These are phyloP conservation scores for Drosophila monieri DNA, from an alignment of 2,888 invertebrate genomes.

Conservation along the genomic window DNA sequence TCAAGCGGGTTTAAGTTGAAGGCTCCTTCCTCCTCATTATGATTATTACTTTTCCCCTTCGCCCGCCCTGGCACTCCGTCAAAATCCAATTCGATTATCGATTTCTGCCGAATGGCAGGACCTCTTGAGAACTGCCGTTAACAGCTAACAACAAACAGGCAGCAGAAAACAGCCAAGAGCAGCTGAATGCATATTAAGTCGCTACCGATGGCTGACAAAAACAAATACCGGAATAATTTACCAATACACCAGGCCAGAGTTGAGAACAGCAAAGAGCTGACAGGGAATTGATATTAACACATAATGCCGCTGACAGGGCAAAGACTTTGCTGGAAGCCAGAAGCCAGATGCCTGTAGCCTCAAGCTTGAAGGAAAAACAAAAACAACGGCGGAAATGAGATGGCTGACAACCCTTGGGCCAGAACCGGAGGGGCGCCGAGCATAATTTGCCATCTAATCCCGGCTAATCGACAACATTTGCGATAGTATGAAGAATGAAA, in stretches of 20 bases:
- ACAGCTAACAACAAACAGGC: conserved; percentile 12
- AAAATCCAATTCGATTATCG: conserved; percentile 69
- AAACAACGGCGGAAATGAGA: conserved; percentile 59
- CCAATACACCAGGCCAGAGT: conserved; percentile 52
- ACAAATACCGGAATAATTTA: conserved; percentile 74
- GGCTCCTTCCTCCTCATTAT: conserved; percentile 57
- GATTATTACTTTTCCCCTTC: conserved; percentile 49
- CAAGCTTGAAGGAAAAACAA: neutral
- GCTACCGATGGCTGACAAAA: conserved; percentile 62
- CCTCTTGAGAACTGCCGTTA: conserved; percentile 42
- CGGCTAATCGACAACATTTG: conserved; percentile 78
- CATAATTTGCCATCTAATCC: conserved; percentile 78
- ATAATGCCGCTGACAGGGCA: conserved; percentile 73
- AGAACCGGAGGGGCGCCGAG: conserved; percentile 20
- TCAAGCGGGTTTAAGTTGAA: conserved; percentile 42
- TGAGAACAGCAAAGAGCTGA: conserved; percentile 17
- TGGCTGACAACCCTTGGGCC: conserved; percentile 43
- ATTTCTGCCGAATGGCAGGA: conserved; percentile 43
- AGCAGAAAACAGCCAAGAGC: conserved; percentile 10
- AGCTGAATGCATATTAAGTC: conserved; percentile 71
- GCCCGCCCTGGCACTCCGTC: neutral
- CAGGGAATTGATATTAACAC: conserved; percentile 72
- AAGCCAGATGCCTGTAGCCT: neutral
- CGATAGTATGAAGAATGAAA: conserved; percentile 75
- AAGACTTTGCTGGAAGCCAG: conserved; percentile 33